Evolutionary conservation across 2,113 vertebrate genomes (phyloP).

Genomic region (Lepus timidus): DNA sequence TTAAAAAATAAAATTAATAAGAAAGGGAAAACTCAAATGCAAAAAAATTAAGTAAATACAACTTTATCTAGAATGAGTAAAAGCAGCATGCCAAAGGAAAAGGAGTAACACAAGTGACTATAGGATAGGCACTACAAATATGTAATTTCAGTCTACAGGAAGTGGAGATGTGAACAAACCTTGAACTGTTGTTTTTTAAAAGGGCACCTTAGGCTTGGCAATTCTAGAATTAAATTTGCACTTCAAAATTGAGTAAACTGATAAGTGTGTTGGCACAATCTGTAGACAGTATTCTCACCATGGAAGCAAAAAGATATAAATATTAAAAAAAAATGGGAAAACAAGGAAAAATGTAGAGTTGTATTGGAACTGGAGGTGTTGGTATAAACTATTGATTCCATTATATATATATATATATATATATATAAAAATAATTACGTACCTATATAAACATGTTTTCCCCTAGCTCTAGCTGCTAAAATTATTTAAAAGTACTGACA

Average conservation of each 20-base stretch:
- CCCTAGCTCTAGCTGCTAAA: background rate
- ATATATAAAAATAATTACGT: background rate
- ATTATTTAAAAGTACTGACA: background rate
- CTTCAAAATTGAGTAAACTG: background rate
- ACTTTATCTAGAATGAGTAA: background rate
- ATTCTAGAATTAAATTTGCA: background rate
- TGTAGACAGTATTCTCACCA: background rate
- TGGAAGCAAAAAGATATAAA: background rate
- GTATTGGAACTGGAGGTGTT: background rate
- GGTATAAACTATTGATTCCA: background rate
- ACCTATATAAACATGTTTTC: background rate
- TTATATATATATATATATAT: background rate
- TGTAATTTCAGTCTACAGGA: background rate
- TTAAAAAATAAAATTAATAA: constrained; percentile 31
- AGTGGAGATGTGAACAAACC: background rate
- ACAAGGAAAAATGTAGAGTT: background rate
- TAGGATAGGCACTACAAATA: background rate
- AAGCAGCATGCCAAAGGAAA: background rate
- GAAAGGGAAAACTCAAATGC: background rate
- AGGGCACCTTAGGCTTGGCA: background rate
- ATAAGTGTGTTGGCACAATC: background rate
- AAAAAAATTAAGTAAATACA: constrained; percentile 26
- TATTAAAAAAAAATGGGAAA: background rate
- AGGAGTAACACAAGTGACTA: background rate
- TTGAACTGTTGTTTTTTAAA: background rate